Evolutionary conservation across 2,797 vertebrate species (phyloP), one percentile per base, ranked within the genome.

Genomic region (Intellagama lesueurii): DNA sequence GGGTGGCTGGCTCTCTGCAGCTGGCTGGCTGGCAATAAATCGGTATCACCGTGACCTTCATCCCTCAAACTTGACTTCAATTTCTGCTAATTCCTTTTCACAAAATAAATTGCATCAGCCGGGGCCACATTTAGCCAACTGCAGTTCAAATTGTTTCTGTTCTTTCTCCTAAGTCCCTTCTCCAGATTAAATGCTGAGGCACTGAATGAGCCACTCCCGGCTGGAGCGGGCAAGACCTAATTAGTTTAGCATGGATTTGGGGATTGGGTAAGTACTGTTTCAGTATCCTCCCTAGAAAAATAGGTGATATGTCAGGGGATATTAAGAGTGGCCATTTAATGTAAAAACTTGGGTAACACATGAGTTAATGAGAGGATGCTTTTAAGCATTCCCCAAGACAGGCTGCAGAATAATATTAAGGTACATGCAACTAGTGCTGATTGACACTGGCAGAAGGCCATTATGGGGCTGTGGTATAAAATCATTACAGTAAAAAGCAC

Each of bases 311-410:
- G 96, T 95, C 97, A 92, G 89, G 96, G 96, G 97, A 97, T 97
- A 98, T 97, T 97, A 97, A 97, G 96, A 96, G 97, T 94, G 95
- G 95, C 95, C 97, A 97, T 97, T 98, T 97, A 97, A 97, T 97
- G 97, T 97, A 97, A 97, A 97, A 97, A 97, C 96, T 95, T 95
- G 94, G 96, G 97, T 97, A 97, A 97, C 97, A 98, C 97, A 97
- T 72, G 97, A 96, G 97, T 97, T 97, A 97, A 97, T 97, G 97
- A 97, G 97, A 96, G 96, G 97, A 97, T 97, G 97, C 97, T 97
- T 97, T 98, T 97, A 98, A 97, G 97, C 95, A 93, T 95, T 94
- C 95, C 97, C 96, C 96, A 96, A 97, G 97, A 97, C 94, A 89
- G 96, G 97, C 97, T 91, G 95, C 93, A 92, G 96, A 96, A 97